Percentiles rank a stretch among this genome's conserved stretches.
Conservation (phyloP, 2,113 vertebrate genomes). For the Oplegnathus fasciatus region DNA sequence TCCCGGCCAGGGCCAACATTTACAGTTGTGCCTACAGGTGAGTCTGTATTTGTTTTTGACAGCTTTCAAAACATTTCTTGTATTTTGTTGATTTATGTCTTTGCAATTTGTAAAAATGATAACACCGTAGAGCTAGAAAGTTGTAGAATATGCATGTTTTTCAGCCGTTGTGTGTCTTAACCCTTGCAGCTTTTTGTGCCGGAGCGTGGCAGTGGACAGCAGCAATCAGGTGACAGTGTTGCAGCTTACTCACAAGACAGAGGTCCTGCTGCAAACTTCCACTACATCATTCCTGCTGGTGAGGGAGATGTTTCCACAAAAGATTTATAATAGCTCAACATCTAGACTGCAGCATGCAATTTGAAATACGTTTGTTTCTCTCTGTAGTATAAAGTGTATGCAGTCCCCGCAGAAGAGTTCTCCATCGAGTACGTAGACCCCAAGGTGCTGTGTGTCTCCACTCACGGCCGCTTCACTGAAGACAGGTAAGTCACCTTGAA, state of each 20-base stretch:
- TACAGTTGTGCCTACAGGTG: constrained; percentile 94
- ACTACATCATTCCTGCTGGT: constrained; percentile 89
- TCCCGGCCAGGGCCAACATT: constrained; percentile 86
- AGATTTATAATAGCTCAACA: background rate
- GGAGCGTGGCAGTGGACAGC: constrained; percentile 87
- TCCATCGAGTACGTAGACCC: constrained; percentile 88
- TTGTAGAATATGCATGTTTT: background rate
- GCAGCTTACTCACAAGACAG: constrained; percentile 84
- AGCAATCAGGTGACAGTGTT: constrained; percentile 82
- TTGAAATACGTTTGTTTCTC: background rate
- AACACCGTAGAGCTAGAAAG: background rate
- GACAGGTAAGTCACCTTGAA: constrained; percentile 74
- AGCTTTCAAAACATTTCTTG: background rate
- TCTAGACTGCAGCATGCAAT: background rate
- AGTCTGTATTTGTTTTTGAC: constrained; percentile 8
- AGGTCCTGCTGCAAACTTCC: constrained; percentile 83
- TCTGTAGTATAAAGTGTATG: constrained; percentile 90
- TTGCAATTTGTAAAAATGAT: background rate
- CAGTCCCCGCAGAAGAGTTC: constrained; percentile 89
- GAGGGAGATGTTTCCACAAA: constrained; percentile 50
- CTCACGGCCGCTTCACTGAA: constrained; percentile 83
- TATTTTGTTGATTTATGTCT: background rate
- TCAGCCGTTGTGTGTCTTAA: background rate
- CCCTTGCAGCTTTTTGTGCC: constrained; percentile 89
- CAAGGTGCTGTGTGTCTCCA: constrained; percentile 89